Conservation (phyloP, 2,888 invertebrate genomes). For the Leucania comma region DNA sequence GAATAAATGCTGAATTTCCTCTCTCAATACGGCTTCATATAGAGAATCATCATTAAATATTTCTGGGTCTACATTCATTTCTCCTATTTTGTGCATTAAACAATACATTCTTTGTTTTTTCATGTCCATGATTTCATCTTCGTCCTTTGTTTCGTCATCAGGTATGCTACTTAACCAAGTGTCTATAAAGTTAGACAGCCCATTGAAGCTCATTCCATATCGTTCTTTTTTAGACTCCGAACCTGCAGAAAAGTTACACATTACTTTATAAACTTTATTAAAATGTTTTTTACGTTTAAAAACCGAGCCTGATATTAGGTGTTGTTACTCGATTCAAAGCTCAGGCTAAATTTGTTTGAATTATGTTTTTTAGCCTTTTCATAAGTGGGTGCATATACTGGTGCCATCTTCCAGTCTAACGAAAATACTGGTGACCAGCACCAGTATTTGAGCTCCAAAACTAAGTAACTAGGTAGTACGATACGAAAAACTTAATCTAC, state of each 20-base stretch:
- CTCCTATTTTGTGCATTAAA: constrained; percentile 72
- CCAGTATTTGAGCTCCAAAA: too few relatives aligned
- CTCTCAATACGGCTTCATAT: constrained; percentile 72
- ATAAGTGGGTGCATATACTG: too few relatives aligned
- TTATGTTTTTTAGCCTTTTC: too few relatives aligned
- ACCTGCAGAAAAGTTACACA: background rate
- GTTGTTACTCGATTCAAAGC: too few relatives aligned
- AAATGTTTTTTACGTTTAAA: background rate
- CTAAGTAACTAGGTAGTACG: too few relatives aligned
- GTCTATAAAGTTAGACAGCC: constrained; percentile 67
- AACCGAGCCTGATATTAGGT: too few relatives aligned
- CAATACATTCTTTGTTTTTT: constrained; percentile 70
- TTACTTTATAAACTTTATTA: background rate
- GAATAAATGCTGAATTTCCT: constrained; percentile 72
- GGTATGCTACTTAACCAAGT: constrained; percentile 70
- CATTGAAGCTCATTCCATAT: constrained; percentile 50
- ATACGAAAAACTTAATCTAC: too few relatives aligned
- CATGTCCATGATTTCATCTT: constrained; percentile 60
- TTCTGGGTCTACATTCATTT: constrained; percentile 76
- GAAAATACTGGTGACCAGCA: too few relatives aligned
- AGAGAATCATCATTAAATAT: constrained; percentile 73
- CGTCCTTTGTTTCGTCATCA: constrained; percentile 49
- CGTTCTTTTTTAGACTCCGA: background rate
- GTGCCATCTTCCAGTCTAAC: too few relatives aligned
- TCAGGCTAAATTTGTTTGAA: too few relatives aligned